Evolutionary conservation across 2,797 vertebrate genomes (phyloP).

Genomic region (Oophaga sylvatica): DNA sequence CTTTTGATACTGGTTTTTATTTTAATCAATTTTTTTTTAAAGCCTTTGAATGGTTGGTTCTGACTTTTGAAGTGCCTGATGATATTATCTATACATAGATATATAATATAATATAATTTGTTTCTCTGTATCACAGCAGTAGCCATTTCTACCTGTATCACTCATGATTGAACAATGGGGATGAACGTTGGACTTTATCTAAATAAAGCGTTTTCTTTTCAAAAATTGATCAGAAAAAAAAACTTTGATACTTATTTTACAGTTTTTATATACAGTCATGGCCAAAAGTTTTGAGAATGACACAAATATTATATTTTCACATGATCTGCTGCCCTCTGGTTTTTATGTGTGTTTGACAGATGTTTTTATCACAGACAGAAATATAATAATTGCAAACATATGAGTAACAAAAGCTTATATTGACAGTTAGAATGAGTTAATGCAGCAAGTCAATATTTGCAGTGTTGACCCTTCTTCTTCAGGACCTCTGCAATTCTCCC

Average conservation of each 20-base stretch:
- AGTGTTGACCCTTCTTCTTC: too few species aligned
- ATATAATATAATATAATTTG: not conserved
- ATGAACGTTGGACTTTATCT: not conserved
- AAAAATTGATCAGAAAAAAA: not conserved
- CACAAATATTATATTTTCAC: too few species aligned
- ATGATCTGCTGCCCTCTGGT: too few species aligned
- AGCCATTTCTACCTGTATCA: not conserved
- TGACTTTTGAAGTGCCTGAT: conserved; percentile 21
- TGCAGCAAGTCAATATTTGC: too few species aligned
- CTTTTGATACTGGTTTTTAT: not conserved
- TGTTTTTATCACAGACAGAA: too few species aligned
- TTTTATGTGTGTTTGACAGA: too few species aligned
- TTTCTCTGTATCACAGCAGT: not conserved
- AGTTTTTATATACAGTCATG: too few species aligned
- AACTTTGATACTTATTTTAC: not conserved
- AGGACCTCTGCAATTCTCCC: too few species aligned
- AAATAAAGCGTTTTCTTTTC: not conserved
- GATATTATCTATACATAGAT: not conserved
- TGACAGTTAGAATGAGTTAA: too few species aligned
- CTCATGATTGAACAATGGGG: not conserved
- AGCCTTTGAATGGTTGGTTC: not conserved
- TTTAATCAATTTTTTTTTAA: not conserved
- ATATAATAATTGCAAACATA: too few species aligned
- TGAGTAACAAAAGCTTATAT: too few species aligned
- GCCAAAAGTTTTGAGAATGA: too few species aligned